These are phyloP conservation scores for Eristalis intricaria DNA, from an alignment of 2,888 invertebrate genomes.

Conservation along the genomic window DNA sequence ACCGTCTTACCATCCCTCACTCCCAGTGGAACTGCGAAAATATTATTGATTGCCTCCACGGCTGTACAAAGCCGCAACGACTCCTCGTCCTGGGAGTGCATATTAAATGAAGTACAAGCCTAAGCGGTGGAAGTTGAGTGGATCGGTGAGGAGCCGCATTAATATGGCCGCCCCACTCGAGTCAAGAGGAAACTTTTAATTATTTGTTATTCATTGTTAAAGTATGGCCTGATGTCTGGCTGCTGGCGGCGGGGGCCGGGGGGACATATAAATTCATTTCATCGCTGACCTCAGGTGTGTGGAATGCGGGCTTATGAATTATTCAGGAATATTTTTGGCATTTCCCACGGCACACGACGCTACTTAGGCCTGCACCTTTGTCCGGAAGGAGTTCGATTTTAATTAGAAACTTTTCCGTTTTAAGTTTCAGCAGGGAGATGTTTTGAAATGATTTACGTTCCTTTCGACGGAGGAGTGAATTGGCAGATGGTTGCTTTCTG, in stretches of 20 bases:
- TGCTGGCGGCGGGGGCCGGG: not conserved
- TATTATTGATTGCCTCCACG: not conserved
- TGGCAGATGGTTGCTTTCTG: not conserved
- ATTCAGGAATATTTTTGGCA: not conserved
- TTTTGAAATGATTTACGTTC: not conserved
- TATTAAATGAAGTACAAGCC: not conserved
- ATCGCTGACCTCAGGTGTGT: slow-evolving; percentile 1
- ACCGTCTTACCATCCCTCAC: not conserved
- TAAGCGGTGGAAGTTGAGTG: too few relatives aligned
- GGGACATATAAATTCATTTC: not conserved
- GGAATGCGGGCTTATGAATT: not conserved
- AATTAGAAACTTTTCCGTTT: not conserved
- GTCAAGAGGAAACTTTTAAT: slow-evolving; percentile 1
- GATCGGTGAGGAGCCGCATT: too few relatives aligned
- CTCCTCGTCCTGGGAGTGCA: not conserved
- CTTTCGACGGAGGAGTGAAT: not conserved
- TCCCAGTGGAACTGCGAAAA: not conserved
- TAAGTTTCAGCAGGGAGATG: not conserved
- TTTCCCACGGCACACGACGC: not conserved
- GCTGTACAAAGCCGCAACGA: not conserved
- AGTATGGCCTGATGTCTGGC: not conserved
- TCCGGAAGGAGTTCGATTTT: not conserved
- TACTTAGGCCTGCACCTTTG: not conserved
- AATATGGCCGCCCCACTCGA: not conserved
- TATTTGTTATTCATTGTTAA: slow-evolving; percentile 10